Base-by-base conservation (phyloP, 2,888 invertebrate genomes). In the Aphodius granarius region DNA sequence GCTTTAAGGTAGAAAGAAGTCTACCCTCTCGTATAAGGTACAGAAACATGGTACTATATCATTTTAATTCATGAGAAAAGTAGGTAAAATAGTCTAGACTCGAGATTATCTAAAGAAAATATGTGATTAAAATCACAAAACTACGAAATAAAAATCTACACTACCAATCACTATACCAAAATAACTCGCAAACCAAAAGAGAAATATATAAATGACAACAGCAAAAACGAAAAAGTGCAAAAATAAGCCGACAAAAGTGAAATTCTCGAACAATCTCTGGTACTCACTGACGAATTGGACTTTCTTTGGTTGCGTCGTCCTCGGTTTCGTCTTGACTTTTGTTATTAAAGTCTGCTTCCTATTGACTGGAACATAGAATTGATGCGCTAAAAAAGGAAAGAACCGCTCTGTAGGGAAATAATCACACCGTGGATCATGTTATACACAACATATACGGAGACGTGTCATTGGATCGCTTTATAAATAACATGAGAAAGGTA, bases 271-370 rank as follows among this genome's bases (percentile, higher is more conserved):
- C 43, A 43, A 13, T 43, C 68, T 22, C 68, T 22, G 17, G 80
- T 90, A 95, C 95, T 95, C 91, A 95, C 95, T 94, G 89, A 95
- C 95, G 86, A 95, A 95, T 90, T 95, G 95, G 79, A 95, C 95
- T 90, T 95, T 94, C 91, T 95, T 95, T 80, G 95, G 95, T 88
- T 95, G 95, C 89, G 94, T 94, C 83, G 94, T 94, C 86, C 94
- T 89, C 79, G 92, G 92, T 87, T 95, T 95, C 84, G 89, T 90
- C 89, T 93, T 92, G 79, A 93, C 92, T 89, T 95, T 95, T 90
- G 95, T 95, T 86, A 92, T 91, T 78, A 91, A 94, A 86, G 91
- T 92, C 86, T 93, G 89, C 85, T 90, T 89, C 81, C 89, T 88
- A 82, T 86, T 86, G 76, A 86, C 88, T 88, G 75, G 62, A 76